Base-by-base conservation (phyloP, 2,113 vertebrate genomes). In the Todiramphus chloris region DNA sequence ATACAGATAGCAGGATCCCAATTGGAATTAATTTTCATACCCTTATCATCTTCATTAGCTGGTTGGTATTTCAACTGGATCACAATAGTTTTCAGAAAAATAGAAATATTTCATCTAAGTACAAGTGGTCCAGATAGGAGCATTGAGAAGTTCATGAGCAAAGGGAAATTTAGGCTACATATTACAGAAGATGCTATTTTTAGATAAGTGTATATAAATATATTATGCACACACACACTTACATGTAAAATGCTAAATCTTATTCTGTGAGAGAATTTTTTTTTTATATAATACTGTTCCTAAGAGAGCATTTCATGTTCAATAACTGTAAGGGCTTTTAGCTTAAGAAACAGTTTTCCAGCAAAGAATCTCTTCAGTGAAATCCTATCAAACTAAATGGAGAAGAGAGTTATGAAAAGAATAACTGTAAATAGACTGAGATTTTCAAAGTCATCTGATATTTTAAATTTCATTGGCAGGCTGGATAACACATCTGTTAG, bases 21-120 rank as follows among this genome's bases (percentile, higher is more conserved):
- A 96, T 92, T 27, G 13, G 86, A 93, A 95, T 90, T 88, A 9
- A 94, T 97, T 92, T 97, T 31, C 35, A 77, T 28, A 59, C 73
- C 46, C 35, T 84, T 72, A 91, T 86, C 1, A 33, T 59, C 39
- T 43, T 88, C 44, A 66, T 84, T 84, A 93, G 53, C 20, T 69
- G 68, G 63, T 53, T 95, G 39, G 27, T 88, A 75, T 51, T 39
- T 64, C 74, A 87, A 83, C 13, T 35, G 23, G 23, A 55, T 62
- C 62, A 79, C 50, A 62, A 46, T 20, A 55, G 18, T 78, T 46
- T 67, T 55, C 53, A 81, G 21, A 62, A 90, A 88, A 96, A 58
- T n/a, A 72, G 25, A 86, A 89, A 66, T 90, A 79, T 87, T 94
- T 95, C 87, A 9, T 82, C 46, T 77, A 48, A 51, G 21, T 33